phyloP scores from a whole-genome alignment of 1,140 invertebrate genomes.

The Ceratina australensis region DNA sequence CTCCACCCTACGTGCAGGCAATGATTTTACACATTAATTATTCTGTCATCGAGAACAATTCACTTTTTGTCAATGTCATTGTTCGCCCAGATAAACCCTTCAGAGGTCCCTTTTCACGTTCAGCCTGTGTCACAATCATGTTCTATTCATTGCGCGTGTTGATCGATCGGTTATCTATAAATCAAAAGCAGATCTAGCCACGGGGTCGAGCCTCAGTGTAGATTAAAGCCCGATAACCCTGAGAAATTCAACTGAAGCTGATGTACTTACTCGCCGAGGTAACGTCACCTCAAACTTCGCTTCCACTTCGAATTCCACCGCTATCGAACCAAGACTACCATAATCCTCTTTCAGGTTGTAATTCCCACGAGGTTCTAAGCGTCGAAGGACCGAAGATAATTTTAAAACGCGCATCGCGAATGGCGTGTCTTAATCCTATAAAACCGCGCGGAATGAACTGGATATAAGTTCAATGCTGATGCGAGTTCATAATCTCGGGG shows the following conservation, averaged over 20 bases:
- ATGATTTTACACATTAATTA: slow-evolving; percentile 27
- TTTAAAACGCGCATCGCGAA: slow-evolving; percentile 14
- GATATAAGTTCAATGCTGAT: not conserved
- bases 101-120: slow-evolving; percentile 6
- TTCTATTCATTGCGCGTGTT: slow-evolving; percentile 7
- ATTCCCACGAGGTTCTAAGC: not conserved
- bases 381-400: slow-evolving; percentile 7
- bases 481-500: not conserved
- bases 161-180: slow-evolving; percentile 27
- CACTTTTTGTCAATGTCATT: slow-evolving; percentile 28
- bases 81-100: not conserved
- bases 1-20: not conserved
- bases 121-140: slow-evolving; percentile 16
- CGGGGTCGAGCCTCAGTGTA: not conserved
- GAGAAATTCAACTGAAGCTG: not conserved
- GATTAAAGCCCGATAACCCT: not conserved
- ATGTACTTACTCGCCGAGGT: too few relatives aligned
- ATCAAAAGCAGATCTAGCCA: not conserved
- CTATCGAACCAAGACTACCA: not conserved
- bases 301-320: not conserved
- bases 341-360: slow-evolving; percentile 12
- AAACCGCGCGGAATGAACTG: not conserved
- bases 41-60: slow-evolving; percentile 5
- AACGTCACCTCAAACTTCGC: not conserved
- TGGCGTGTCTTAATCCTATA: slow-evolving; percentile 1